Evolutionary conservation across 2,113 vertebrate species (phyloP).

Genomic region (Leucoraja erinaceus): DNA sequence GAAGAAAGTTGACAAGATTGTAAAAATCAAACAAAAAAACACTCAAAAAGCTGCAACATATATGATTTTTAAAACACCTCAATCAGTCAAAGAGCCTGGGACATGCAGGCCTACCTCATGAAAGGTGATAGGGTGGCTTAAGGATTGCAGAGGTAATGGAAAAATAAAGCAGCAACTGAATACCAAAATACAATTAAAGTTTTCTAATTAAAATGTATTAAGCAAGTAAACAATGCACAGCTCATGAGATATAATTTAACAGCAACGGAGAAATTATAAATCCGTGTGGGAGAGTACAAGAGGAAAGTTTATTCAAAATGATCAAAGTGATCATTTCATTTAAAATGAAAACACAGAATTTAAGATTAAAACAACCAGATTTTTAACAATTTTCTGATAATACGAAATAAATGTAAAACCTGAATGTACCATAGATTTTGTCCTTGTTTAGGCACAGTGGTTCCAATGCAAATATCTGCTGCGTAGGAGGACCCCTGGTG

Average conservation of each 20-base stretch:
- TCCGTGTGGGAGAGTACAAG: background rate
- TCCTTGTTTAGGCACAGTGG: constrained; percentile 81
- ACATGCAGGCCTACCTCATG: background rate
- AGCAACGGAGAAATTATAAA: background rate
- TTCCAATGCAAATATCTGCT: constrained; percentile 68
- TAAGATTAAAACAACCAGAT: background rate
- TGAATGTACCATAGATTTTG: constrained; percentile 83
- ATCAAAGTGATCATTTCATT: background rate
- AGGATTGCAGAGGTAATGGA: background rate
- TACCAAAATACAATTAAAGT: background rate
- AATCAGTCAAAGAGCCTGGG: background rate
- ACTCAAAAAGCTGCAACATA: background rate
- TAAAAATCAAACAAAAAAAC: background rate
- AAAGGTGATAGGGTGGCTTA: background rate
- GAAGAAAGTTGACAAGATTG: background rate
- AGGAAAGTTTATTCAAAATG: background rate
- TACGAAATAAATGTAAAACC: background rate
- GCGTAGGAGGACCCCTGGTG: constrained; percentile 53
- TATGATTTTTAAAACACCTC: background rate
- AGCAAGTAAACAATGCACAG: background rate
- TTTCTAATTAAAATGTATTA: background rate
- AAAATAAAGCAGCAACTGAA: background rate
- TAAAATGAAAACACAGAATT: background rate
- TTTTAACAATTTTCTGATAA: background rate
- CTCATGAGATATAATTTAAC: background rate